Percentiles rank a stretch among this genome's conserved stretches.
Evolutionary conservation across 1,140 invertebrate species (phyloP).

Genomic region (Cryptotermes secundus): DNA sequence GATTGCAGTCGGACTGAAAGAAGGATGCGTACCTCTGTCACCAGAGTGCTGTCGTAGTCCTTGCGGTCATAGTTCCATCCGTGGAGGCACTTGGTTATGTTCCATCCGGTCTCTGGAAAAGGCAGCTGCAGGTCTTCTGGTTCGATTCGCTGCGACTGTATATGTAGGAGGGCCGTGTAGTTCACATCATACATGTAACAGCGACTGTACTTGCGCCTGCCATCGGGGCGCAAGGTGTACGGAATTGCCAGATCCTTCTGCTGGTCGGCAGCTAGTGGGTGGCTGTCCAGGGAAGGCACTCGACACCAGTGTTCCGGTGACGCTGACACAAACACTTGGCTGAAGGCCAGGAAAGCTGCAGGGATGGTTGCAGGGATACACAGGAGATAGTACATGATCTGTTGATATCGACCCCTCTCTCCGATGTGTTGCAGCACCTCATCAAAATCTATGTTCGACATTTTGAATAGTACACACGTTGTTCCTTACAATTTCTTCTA

Average conservation of each 20-base stretch:
- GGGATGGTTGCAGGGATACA: constrained; percentile 67
- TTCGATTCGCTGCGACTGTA: constrained; percentile 36
- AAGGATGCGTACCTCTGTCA: constrained; percentile 62
- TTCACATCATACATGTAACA: constrained; percentile 56
- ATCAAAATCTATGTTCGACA: constrained; percentile 64
- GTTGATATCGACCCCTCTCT: constrained; percentile 67
- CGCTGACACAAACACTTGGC: constrained; percentile 69
- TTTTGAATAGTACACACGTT: constrained; percentile 39
- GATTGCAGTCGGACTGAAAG: too few species aligned
- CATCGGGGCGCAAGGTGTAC: constrained; percentile 47
- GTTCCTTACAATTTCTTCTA: too few species aligned
- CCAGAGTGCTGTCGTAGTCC: constrained; percentile 56
- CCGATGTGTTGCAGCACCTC: constrained; percentile 65
- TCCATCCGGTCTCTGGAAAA: constrained; percentile 45
- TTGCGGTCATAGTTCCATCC: constrained; percentile 56
- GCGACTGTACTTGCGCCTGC: constrained; percentile 48
- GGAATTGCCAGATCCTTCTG: constrained; percentile 58
- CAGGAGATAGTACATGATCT: constrained; percentile 65
- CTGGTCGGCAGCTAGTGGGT: constrained; percentile 55
- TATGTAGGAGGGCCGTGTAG: constrained; percentile 45
- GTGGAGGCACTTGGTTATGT: constrained; percentile 48
- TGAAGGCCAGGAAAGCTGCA: constrained; percentile 67
- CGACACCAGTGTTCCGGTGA: constrained; percentile 68
- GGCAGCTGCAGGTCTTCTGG: constrained; percentile 39
- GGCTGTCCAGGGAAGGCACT: constrained; percentile 55